These are phyloP conservation scores for Anas georgica DNA, from an alignment of 2,797 vertebrate species.

Conservation along the genomic window DNA sequence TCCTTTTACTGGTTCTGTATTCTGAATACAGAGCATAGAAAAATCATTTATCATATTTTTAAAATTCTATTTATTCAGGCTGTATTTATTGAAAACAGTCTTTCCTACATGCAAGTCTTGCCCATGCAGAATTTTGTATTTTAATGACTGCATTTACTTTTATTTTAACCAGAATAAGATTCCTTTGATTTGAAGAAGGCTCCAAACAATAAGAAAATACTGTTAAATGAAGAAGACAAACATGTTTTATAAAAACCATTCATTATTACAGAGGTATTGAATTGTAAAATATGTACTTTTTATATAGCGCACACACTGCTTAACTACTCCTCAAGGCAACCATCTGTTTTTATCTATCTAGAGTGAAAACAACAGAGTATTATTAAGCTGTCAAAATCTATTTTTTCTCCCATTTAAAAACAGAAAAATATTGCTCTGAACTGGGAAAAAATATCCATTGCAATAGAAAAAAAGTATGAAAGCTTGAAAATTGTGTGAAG, in stretches of 20 bases:
- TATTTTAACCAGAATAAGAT: constrained; percentile 24
- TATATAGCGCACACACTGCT: background rate
- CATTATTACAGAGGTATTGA: constrained; percentile 15
- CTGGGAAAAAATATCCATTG: constrained; percentile 4
- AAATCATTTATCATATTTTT: background rate
- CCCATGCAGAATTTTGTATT: background rate
- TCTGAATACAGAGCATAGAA: background rate
- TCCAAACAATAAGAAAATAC: constrained; percentile 18
- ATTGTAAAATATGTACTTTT: constrained; percentile 46
- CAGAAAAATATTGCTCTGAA: constrained; percentile 24
- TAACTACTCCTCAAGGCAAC: constrained; percentile 48
- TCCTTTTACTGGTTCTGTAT: background rate
- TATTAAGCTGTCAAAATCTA: constrained; percentile 54
- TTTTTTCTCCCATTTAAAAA: constrained; percentile 34
- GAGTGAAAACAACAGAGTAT: constrained; percentile 34
- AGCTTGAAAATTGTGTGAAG: constrained; percentile 2
- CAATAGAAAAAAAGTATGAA: background rate
- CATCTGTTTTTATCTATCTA: constrained; percentile 34
- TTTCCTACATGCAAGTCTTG: background rate
- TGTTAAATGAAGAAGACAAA: constrained; percentile 24
- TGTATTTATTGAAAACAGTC: constrained; percentile 11
- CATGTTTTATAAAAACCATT: background rate
- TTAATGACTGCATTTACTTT: constrained; percentile 23
- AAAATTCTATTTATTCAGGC: background rate
- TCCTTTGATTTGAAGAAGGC: constrained; percentile 3